Conservation (phyloP, 2,888 invertebrate genomes). For the Leptopilina syphax region DNA sequence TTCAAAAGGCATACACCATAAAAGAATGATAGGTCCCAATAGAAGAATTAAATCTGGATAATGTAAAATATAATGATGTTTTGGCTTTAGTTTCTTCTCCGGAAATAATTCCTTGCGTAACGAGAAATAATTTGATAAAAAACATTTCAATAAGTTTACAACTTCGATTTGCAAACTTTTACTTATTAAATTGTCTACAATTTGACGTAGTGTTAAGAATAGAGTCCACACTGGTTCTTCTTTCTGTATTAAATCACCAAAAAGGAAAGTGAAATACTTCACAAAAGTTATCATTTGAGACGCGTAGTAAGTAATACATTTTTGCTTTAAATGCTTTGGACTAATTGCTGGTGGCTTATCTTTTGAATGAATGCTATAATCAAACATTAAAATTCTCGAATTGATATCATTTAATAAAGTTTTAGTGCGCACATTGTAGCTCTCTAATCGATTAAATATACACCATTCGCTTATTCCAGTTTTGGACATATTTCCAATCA, state of each 20-base stretch:
- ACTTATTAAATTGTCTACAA: constrained; percentile 49
- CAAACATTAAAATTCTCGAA: constrained; percentile 48
- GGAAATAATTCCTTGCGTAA: constrained; percentile 46
- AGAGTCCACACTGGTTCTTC: constrained; percentile 48
- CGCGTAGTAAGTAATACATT: constrained; percentile 49
- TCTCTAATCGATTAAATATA: constrained; percentile 50
- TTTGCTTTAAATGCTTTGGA: constrained; percentile 44
- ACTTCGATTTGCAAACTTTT: constrained; percentile 46
- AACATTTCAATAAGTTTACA: constrained; percentile 28
- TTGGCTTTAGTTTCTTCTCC: constrained; percentile 44
- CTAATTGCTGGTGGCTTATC: constrained; percentile 51
- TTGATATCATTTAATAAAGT: constrained; percentile 49
- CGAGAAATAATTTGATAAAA: constrained; percentile 44
- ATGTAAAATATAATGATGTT: constrained; percentile 47
- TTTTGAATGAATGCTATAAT: constrained; percentile 49
- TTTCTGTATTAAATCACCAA: constrained; percentile 49
- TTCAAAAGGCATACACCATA: constrained; percentile 47
- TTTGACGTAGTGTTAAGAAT: constrained; percentile 46
- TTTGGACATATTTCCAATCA: constrained; percentile 36
- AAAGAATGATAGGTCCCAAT: constrained; percentile 41
- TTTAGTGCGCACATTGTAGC: constrained; percentile 47
- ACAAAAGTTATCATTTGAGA: constrained; percentile 52
- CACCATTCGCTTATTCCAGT: constrained; percentile 47
- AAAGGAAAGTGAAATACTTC: constrained; percentile 50
- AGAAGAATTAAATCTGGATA: constrained; percentile 39